Percentiles rank a stretch among this genome's conserved stretches.
Evolutionary conservation across 1,140 invertebrate genomes (phyloP).

Genomic region (Notospermus geniculatus): DNA sequence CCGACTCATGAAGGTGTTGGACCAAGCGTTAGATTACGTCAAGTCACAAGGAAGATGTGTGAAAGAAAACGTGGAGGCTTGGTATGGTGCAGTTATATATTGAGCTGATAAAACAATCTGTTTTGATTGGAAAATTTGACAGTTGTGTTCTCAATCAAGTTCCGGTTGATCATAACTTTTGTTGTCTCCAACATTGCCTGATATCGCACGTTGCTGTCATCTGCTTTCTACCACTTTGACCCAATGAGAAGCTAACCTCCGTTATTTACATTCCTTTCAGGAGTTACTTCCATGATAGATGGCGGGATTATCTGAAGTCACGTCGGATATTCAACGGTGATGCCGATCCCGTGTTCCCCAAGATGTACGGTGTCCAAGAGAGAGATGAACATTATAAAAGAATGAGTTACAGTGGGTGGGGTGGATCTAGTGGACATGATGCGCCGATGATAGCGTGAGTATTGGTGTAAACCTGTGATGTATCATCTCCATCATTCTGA

Average conservation of each 20-base stretch:
- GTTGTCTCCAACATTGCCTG: no score
- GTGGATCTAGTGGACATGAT: constrained; percentile 51
- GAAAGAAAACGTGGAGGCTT: constrained; percentile 37
- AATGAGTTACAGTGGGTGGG: constrained; percentile 44
- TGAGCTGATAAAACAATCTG: no score
- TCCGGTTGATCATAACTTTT: no score
- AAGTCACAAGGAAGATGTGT: constrained; percentile 29
- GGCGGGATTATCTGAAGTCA: constrained; percentile 41
- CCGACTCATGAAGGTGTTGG: constrained; percentile 35
- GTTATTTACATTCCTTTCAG: constrained; percentile 20
- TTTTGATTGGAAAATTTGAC: no score
- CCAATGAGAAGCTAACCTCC: constrained; percentile 2
- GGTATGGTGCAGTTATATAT: constrained; percentile 31
- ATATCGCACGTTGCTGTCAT: no score
- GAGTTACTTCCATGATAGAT: constrained; percentile 42
- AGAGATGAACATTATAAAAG: constrained; percentile 47
- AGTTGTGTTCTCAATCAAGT: no score
- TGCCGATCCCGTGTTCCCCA: constrained; percentile 37
- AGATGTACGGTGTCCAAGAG: constrained; percentile 37
- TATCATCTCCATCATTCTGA: background rate
- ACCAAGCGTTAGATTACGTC: constrained; percentile 35
- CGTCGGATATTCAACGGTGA: constrained; percentile 35
- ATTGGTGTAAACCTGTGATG: no score
- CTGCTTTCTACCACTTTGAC: background rate
- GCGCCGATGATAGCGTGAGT: constrained; percentile 52